Base-by-base conservation (phyloP, 1,140 invertebrate genomes). In the Diabrotica virgifera region DNA sequence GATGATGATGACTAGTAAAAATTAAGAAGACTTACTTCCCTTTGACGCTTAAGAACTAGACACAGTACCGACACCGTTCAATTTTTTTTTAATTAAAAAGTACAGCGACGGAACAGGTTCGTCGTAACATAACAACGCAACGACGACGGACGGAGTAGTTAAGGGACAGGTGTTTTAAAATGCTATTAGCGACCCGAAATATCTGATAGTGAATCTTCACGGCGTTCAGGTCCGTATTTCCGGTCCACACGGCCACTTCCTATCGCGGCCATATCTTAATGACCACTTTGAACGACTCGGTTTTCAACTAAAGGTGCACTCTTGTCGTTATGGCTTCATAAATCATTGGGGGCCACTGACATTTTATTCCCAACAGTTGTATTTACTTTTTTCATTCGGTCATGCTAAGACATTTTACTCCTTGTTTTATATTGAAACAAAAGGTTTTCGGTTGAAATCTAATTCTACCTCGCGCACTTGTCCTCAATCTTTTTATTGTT, bases 121-220 rank as follows among this genome's bases (percentile, higher is more conserved):
- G 8, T 46, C 40, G 40, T 46, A 46, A 46, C n/a, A 46, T n/a
- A n/a, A n/a, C n/a, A n/a, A n/a, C n/a, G n/a, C n/a, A n/a, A n/a
- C n/a, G n/a, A n/a, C n/a, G n/a, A 8, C 40, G n/a, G 11, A 46
- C 40, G 24, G 24, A 63, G 52, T 63, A 56, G 55, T 68, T 64
- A 64, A 24, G 24, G 58, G 70, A 68, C 70, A 71, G 70, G 70
- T 71, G 70, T 64, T 67, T 70, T 58, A 63, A 57, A 62, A 65
- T 63, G 62, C 62, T 59, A 68, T 71, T 68, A 66, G 65, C 66
- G 63, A 63, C 61, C 53, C 51, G 59, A 69, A 69, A 67, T 65
- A 71, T 65, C 70, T 65, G 70, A 71, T 71, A 71, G 63, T 65
- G 70, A 64, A 71, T 71, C 70, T 71, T 71, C 70, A 71, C 67